Base-by-base conservation (phyloP, 2,797 vertebrate species). In the Pangasius sanitwongsei region DNA sequence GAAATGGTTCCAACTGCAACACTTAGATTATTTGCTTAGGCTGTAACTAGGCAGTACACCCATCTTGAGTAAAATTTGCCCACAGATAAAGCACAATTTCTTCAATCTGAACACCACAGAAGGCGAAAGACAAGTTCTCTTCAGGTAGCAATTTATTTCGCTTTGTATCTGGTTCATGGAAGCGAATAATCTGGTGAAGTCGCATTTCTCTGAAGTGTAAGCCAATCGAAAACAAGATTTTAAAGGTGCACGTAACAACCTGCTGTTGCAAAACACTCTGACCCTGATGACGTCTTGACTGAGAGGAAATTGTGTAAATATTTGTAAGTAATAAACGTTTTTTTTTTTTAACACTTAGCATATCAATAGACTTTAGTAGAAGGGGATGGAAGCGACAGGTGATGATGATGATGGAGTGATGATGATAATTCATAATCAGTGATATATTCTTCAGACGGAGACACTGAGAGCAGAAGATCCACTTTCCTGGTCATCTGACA, bases 401-500 rank as follows among this genome's bases (percentile, higher is more conserved):
- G 44, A 44, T 44, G 53, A 53, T 41, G 67, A 61, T 23, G 18
- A 67, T 20, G 65, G 74, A 53, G 48, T 18, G 63, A 69, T 85
- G 83, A 6, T 15, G 25, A 85, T 83, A 53, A 85, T 87, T 89
- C 69, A 90, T 91, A 83, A 89, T 87, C 78, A 57, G 59, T 88
- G 83, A 83, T 91, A 89, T 87, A 88, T 89, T 59, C 34, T 89
- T 88, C 82, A 89, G 59, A 86, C 74, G 44, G 83, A 28, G 41
- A 53, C 61, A 59, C 44, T 31, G 87, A 91, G 87, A 69, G 61
- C 13, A 85, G 20, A 61, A 86, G 86, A 91, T 80, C 86, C 72
- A 81, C 87, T 74, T 86, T 86, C 89, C 77, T 75, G 77, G 86
- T 88, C 91, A 91, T 89, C 86, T 88, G 87, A 89, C 81, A 37